phyloP scores from a whole-genome alignment of 2,113 vertebrate species.

The Meriones unguiculatus region DNA sequence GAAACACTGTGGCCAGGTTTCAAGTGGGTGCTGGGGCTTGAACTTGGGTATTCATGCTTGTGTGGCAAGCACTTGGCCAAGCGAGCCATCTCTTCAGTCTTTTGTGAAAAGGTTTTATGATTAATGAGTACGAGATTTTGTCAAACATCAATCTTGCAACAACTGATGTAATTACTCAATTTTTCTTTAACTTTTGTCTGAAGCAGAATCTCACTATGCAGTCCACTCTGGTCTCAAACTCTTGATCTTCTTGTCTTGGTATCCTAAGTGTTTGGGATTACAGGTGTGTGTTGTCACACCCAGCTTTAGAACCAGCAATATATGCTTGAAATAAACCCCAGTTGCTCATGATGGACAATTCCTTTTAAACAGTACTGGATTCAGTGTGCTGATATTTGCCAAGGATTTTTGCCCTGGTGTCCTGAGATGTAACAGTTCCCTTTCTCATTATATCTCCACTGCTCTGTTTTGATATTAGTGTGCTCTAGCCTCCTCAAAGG shows the following conservation, averaged over 20 bases:
- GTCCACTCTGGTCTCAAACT: neutral
- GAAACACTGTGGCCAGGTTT: no score
- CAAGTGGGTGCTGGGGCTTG: neutral
- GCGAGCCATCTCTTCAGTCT: neutral
- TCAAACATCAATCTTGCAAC: neutral
- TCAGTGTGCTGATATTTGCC: conserved; percentile 25
- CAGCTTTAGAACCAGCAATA: conserved; percentile 3
- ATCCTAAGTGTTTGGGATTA: neutral
- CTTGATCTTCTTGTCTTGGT: no score
- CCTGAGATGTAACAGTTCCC: neutral
- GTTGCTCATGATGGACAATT: neutral
- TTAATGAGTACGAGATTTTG: neutral
- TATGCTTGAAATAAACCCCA: conserved; percentile 12
- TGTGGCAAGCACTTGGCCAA: neutral
- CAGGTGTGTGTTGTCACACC: neutral
- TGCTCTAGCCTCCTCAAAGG: neutral
- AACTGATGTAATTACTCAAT: neutral
- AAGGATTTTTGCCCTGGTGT: conserved; percentile 23
- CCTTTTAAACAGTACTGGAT: conserved; percentile 27
- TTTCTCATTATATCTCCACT: neutral
- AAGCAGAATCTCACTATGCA: neutral
- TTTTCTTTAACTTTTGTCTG: conserved; percentile 20
- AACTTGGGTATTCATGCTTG: neutral
- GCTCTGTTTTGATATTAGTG: neutral
- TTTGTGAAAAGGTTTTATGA: neutral